Percentiles rank a stretch among this genome's conserved stretches.
These are phyloP conservation scores for Zaprionus bogoriensis DNA, from an alignment of 2,888 invertebrate genomes.

Conservation along the genomic window DNA sequence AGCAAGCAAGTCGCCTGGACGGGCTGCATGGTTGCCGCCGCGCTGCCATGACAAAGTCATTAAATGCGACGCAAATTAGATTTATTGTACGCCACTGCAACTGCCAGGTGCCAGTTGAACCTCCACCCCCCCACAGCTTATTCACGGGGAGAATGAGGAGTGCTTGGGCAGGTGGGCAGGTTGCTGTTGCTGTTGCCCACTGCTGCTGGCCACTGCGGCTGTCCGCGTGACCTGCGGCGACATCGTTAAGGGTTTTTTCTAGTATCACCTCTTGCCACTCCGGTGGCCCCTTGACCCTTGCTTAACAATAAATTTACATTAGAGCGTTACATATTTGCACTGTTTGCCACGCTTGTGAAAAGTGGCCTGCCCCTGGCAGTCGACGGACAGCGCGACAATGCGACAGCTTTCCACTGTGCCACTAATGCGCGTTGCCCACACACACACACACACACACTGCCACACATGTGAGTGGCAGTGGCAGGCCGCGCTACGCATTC, in stretches of 20 bases:
- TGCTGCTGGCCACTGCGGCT: conserved; percentile 37
- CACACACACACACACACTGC: conserved; percentile 26
- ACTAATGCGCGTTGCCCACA: conserved; percentile 40
- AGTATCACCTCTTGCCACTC: conserved; percentile 1
- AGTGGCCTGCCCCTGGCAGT: conserved; percentile 42
- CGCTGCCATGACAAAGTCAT: conserved; percentile 79
- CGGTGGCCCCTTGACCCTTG: conserved; percentile 36
- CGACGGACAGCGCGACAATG: conserved; percentile 38
- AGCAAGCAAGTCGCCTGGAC: conserved; percentile 48
- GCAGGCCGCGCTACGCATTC: conserved; percentile 64
- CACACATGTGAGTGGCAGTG: conserved; percentile 25
- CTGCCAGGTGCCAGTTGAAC: conserved; percentile 52
- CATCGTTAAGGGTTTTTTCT: conserved; percentile 49
- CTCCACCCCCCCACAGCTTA: neutral
- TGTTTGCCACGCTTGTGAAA: conserved; percentile 67
- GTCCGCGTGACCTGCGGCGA: conserved; percentile 45
- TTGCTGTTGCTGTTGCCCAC: neutral
- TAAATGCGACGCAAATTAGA: conserved; percentile 82
- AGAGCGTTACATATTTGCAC: conserved; percentile 80
- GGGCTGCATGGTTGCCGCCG: conserved; percentile 17
- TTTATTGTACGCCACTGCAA: conserved; percentile 79
- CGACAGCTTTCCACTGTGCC: conserved; percentile 47
- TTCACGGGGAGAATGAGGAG: too few relatives aligned
- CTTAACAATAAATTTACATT: conserved; percentile 82
- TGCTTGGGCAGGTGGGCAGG: too few relatives aligned